Evolutionary conservation across 2,797 vertebrate genomes (phyloP), one percentile per base, ranked within the genome.

Genomic region (Amblyraja radiata): DNA sequence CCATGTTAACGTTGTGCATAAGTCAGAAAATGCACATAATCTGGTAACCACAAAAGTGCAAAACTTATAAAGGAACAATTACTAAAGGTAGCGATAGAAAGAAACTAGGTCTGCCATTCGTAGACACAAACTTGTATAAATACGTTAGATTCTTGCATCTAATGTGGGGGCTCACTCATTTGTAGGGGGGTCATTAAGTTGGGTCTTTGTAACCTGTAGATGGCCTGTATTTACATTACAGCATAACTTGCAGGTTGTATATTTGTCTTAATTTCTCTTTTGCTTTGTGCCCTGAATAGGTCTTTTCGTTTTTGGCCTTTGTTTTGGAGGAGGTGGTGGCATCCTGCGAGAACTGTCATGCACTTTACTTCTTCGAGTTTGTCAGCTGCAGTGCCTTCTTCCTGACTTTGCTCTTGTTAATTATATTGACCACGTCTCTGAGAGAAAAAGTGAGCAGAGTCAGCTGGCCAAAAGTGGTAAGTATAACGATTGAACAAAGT

Each of bases 361-460:
- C 97, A 0, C 97, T 99, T 93, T 99, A 99, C 95, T 96, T 98
- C 94, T 99, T 99, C 71, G 98, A 99, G 94, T 98, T 99, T 65
- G 93, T 96, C 81, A 99, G 98, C 96, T 98, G 97, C 95, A 97
- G 96, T 0, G 97, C 98, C 93, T 97, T 97, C 94, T 96, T 99
- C 93, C 96, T 98, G 95, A 97, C 97, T 4, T 90, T 97, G 25
- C 95, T 98, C 13, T 96, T 98, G 36, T 93, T 99, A 86, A 23
- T 96, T 65, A 95, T 98, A 18, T 97, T 98, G 93, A 94, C 95
- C 93, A 97, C 97, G 1, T 5, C 80, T 0, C 80, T 97, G 18
- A 95, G 97, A 32, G 10, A 71, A 0, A 95, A 73, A 18, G 95
- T 98, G 36, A 9, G 54, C 11, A 39, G 39, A 68, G 23, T 92